Conservation (phyloP, 2,797 vertebrate genomes). For the Gymnoscopelus microlampas region DNA sequence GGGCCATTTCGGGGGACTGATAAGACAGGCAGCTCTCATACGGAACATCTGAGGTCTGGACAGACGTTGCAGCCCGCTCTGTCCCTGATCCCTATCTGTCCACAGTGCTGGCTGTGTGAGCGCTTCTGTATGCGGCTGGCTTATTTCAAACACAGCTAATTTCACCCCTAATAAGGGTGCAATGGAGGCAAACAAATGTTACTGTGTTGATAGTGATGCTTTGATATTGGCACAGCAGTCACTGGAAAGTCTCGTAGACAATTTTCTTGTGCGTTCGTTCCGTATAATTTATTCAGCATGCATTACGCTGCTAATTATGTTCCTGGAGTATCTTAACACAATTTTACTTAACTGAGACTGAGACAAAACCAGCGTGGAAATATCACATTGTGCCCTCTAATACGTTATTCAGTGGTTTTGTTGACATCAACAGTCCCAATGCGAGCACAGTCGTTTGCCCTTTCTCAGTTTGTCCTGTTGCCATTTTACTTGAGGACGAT, state of each 20-base stretch:
- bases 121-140: constrained; percentile 49
- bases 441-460: constrained; percentile 42
- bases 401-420: constrained; percentile 46
- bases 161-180: constrained; percentile 70
- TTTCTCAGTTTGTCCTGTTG: constrained; percentile 51
- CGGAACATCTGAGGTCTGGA: constrained; percentile 75
- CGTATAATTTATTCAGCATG: constrained; percentile 9
- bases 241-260: constrained; percentile 53
- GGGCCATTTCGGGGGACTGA: constrained; percentile 69
- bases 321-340: constrained; percentile 35
- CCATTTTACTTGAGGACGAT: constrained; percentile 53
- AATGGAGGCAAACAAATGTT: constrained; percentile 64
- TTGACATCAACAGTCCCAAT: constrained; percentile 56
- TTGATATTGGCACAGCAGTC: constrained; percentile 58
- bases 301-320: constrained; percentile 39
- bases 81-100: constrained; percentile 70
- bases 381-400: background rate
- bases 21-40: constrained; percentile 63
- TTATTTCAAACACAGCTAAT: constrained; percentile 74
- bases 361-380: constrained; percentile 31
- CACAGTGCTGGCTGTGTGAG: constrained; percentile 42
- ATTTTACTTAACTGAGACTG: constrained; percentile 30
- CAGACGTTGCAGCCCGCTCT: constrained; percentile 51
- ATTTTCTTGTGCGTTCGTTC: constrained; percentile 38
- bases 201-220: constrained; percentile 68